Evolutionary conservation across 1,140 invertebrate genomes (phyloP).

Genomic region (Chrysomallon squamiferum): DNA sequence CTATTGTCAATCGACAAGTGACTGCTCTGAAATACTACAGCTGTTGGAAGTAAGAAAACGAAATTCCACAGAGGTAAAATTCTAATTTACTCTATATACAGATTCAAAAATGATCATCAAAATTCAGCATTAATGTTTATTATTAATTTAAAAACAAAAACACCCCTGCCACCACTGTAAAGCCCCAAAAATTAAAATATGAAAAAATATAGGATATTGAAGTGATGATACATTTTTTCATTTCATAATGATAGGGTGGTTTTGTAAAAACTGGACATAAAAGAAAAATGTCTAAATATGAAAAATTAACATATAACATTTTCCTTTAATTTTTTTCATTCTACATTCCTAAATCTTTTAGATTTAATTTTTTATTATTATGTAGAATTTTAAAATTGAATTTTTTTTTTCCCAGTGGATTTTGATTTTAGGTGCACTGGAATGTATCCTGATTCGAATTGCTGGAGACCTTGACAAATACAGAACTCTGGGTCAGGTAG

Average conservation of each 20-base stretch:
- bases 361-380: background rate
- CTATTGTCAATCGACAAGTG: constrained; percentile 26
- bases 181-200: background rate
- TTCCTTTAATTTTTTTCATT: background rate
- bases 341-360: background rate
- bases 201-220: background rate
- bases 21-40: constrained; percentile 27
- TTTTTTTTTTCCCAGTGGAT: constrained; percentile 14
- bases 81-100: background rate
- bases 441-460: constrained; percentile 28
- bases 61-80: constrained; percentile 25
- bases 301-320: background rate
- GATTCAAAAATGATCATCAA: background rate
- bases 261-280: background rate
- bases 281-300: background rate
- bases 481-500: constrained; percentile 16
- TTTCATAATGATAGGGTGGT: background rate
- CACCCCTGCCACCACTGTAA: background rate
- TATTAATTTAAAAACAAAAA: no score
- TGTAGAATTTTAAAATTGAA: background rate
- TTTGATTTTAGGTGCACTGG: constrained; percentile 24
- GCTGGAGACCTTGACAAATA: constrained; percentile 22
- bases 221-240: no score
- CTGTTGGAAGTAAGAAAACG: constrained; percentile 25
- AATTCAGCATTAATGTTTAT: no score